Percentiles rank a stretch among this genome's conserved stretches.
Evolutionary conservation across 1,140 invertebrate species (phyloP).

Genomic region (Drosophila bifasciata): DNA sequence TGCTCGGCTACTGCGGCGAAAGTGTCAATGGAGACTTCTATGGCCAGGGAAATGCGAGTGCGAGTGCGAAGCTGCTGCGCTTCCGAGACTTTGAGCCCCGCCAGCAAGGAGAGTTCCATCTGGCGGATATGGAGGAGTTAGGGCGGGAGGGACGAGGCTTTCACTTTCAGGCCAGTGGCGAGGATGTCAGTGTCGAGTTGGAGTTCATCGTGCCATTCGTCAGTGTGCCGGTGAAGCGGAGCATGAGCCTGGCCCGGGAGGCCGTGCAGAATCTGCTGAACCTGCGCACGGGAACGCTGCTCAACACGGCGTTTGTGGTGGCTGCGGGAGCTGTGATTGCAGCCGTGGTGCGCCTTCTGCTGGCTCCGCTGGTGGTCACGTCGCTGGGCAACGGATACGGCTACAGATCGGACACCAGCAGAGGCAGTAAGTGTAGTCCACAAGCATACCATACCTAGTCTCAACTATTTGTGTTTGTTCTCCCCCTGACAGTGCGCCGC

Average conservation of each 20-base stretch:
- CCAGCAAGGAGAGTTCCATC: not conserved
- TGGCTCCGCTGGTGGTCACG: slow-evolving; percentile 58
- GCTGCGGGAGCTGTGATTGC: slow-evolving; percentile 71
- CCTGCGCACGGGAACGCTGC: slow-evolving; percentile 51
- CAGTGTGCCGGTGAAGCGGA: slow-evolving; percentile 54
- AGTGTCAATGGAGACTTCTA: slow-evolving; percentile 39
- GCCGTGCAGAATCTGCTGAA: slow-evolving; percentile 61
- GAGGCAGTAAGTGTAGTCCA: slow-evolving; percentile 52
- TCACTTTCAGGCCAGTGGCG: slow-evolving; percentile 68
- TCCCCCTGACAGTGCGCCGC: slow-evolving; percentile 44
- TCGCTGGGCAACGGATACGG: slow-evolving; percentile 42
- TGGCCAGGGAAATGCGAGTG: no score
- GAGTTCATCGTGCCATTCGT: slow-evolving; percentile 76
- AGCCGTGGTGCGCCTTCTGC: slow-evolving; percentile 54
- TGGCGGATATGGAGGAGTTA: not conserved
- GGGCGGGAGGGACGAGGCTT: slow-evolving; percentile 65
- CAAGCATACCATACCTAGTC: not conserved
- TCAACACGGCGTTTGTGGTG: slow-evolving; percentile 64
- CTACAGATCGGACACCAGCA: slow-evolving; percentile 32
- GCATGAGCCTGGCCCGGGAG: slow-evolving; percentile 59
- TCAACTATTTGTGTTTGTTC: not conserved
- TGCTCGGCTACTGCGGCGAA: slow-evolving; percentile 19
- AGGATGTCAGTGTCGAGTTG: slow-evolving; percentile 72
- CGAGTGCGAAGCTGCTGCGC: slow-evolving; percentile 48
- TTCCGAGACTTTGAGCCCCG: slow-evolving; percentile 77